phyloP scores from a whole-genome alignment of 2,888 invertebrate species.

The Linnaemya vulpina region DNA sequence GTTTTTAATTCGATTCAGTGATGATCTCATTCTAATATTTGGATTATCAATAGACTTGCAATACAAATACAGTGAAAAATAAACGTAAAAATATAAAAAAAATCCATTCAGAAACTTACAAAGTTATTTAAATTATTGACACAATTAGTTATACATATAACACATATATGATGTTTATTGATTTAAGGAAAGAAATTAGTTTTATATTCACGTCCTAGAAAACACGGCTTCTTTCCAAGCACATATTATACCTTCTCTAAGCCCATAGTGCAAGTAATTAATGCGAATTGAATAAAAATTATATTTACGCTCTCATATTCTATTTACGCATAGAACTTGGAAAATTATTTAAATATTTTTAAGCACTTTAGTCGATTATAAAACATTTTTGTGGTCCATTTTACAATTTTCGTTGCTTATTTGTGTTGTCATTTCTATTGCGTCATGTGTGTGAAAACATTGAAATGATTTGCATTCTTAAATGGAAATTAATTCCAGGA shows the following conservation, averaged over 20 bases:
- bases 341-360: conserved; percentile 65
- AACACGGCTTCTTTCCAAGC: too few relatives aligned
- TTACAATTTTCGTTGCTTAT: neutral
- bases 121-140: too few relatives aligned
- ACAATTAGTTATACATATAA: too few relatives aligned
- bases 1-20: neutral
- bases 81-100: too few relatives aligned
- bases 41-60: too few relatives aligned
- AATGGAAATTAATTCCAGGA: conserved; percentile 51
- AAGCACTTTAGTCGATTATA: conserved; percentile 51
- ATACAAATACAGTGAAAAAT: too few relatives aligned
- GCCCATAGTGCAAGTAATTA: conserved; percentile 9
- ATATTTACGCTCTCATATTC: conserved; percentile 35
- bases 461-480: conserved; percentile 36
- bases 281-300: neutral
- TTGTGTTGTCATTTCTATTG: conserved; percentile 9
- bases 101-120: too few relatives aligned
- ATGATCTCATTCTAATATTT: too few relatives aligned
- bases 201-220: too few relatives aligned
- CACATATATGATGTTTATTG: too few relatives aligned
- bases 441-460: conserved; percentile 22
- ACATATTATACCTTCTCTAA: too few relatives aligned
- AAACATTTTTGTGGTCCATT: conserved; percentile 4
- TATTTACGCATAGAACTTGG: conserved; percentile 35
- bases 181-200: too few relatives aligned